Evolutionary conservation across 2,888 invertebrate species (phyloP).

Genomic region (Stenichneumon culpator): DNA sequence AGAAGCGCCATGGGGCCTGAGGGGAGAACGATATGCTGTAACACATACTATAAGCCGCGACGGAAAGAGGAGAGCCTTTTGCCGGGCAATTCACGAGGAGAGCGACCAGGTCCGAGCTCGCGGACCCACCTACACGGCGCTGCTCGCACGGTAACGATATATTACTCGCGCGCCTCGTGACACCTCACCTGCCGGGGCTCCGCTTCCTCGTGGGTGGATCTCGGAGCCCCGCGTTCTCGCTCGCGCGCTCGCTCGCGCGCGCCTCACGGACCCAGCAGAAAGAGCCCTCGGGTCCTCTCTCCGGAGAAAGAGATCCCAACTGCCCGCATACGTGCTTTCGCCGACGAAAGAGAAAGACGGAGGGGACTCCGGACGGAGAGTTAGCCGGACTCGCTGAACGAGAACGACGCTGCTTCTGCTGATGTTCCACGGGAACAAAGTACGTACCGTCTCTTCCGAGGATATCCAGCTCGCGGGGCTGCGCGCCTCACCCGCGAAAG

Average conservation of each 20-base stretch:
- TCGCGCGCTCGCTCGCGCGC: constrained; percentile 40
- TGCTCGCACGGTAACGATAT: constrained; percentile 81
- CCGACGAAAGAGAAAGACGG: constrained; percentile 29
- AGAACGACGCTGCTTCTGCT: constrained; percentile 23
- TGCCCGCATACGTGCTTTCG: constrained; percentile 52
- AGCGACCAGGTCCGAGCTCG: constrained; percentile 52
- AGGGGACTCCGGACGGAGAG: constrained; percentile 43
- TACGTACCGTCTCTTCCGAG: constrained; percentile 38
- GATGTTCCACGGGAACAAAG: constrained; percentile 42
- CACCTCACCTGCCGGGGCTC: constrained; percentile 84
- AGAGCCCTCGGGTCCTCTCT: constrained; percentile 62
- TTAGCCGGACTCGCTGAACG: constrained; percentile 58
- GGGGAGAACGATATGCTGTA: constrained; percentile 61
- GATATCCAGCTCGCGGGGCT: constrained; percentile 35
- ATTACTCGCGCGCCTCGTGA: constrained; percentile 84
- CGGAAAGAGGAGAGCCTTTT: constrained; percentile 52
- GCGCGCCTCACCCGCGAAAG: constrained; percentile 37
- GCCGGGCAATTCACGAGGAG: constrained; percentile 49
- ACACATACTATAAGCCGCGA: constrained; percentile 49
- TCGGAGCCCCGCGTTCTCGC: constrained; percentile 61
- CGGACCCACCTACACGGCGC: constrained; percentile 79
- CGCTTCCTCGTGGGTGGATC: constrained; percentile 85
- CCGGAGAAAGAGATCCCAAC: constrained; percentile 70
- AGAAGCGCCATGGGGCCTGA: constrained; percentile 80
- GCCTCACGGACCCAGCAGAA: constrained; percentile 55